Conservation (phyloP, 2,797 vertebrate genomes). For the Percopsis omiscomaycus region DNA sequence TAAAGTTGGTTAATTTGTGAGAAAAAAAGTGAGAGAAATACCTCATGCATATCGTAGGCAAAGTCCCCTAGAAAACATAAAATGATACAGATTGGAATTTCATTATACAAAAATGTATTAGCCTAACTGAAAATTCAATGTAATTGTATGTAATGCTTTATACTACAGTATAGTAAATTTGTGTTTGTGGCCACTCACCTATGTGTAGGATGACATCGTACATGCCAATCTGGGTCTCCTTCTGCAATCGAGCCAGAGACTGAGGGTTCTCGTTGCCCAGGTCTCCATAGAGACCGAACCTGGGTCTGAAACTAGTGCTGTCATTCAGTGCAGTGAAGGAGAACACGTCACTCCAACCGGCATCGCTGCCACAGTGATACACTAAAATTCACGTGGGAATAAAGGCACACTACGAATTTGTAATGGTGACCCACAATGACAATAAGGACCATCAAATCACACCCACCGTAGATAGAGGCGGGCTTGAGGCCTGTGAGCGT, state of each 20-base stretch:
- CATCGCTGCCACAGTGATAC: conserved; percentile 85
- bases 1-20: conserved; percentile 13
- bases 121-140: background rate
- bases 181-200: conserved; percentile 67
- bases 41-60: conserved; percentile 87
- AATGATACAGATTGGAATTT: conserved; percentile 11
- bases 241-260: conserved; percentile 85
- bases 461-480: conserved; percentile 80
- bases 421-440: background rate
- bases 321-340: conserved; percentile 80
- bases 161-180: background rate
- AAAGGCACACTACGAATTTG: background rate
- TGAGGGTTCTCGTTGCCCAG: conserved; percentile 88
- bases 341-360: conserved; percentile 85
- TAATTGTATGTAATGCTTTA: background rate
- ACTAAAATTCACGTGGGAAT: conserved; percentile 60
- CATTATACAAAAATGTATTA: background rate
- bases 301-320: conserved; percentile 80
- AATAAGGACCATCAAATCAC: background rate
- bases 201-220: conserved; percentile 86
- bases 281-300: conserved; percentile 86
- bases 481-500: conserved; percentile 75
- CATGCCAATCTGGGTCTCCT: conserved; percentile 84
- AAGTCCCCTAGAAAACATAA: conserved; percentile 84
- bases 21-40: conserved; percentile 56